Evolutionary conservation across 1,140 invertebrate genomes (phyloP), one percentile per base, ranked within the genome.

Genomic region (Cherax quadricarinatus): DNA sequence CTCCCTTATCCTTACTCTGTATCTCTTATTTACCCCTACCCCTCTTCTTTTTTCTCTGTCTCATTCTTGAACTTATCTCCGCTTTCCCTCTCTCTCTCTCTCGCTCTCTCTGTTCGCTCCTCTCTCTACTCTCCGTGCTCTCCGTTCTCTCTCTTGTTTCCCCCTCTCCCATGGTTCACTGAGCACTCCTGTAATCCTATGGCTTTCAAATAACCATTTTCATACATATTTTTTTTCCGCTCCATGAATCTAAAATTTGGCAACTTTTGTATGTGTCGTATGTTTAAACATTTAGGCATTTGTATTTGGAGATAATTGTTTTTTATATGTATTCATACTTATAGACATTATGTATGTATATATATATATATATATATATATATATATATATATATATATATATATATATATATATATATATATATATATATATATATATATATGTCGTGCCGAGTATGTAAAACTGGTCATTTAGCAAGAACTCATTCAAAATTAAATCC

Each of bases 131-230:
- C 9, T 12, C 21, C n/a, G 0, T 60, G 0, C 7, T 41, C 21
- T 48, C 30, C 2, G n/a, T 2, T 41, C 30, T 41, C 30, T 41
- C 30, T 41, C 30, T 41, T 41, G 30, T 41, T 41, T 80, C 9
- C 78, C 49, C 49, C 24, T 60, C 57, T 83, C 16, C 5, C 81
- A 24, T 6, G 51, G 21, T 83, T 80, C 78, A 80, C 24, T 30
- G 78, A 10, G 12, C 78, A 41, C 7, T 41, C 24, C 30, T 80
- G 30, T 80, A 80, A 80, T 80, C 78, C 78, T 16, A 80, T 80
- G 78, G 30, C 30, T 48, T 7, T 21, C 78, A 80, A 80, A 80
- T 80, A 80, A 21, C 78, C 78, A 80, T 80, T 80, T 80, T 80
- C 48, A 80, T 80, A 80, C 78, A 41, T 41, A 51, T 41, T 14